Evolutionary conservation across 2,888 invertebrate genomes (phyloP), one percentile per base, ranked within the genome.

Genomic region (Melitaea athalia): DNA sequence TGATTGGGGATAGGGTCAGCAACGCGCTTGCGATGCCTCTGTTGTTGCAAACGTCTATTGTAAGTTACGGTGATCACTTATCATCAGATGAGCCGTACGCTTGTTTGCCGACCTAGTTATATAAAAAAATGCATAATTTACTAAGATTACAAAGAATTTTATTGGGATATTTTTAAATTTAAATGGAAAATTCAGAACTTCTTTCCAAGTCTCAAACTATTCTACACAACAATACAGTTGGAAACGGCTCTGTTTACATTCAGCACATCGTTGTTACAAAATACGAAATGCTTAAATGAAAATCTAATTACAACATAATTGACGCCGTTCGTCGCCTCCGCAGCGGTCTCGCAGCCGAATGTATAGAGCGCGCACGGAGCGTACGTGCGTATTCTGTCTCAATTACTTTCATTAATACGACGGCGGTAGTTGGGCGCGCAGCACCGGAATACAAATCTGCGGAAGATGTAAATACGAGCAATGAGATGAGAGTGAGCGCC

Each of bases 391-490:
- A 55, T 68, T 66, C 61, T 61, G 64, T 63, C 60, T 61, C 66
- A 68, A 66, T 68, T 63, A 63, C 67, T 72, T 71, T 67, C 68
- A 68, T 74, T 66, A 67, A 63, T 68, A 60, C 60, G 69, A 67
- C 50, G 69, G 63, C 65, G 68, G 53, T 42, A 61, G 62, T 53
- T 50, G 65, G 45, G 47, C 63, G 62, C 14, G 57, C 61, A 63
- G 61, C 49, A 68, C 68, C 69, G 63, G 69, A 69, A 74, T 74
- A 74, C 69, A 72, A 71, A 74, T 74, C 70, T 71, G 68, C 57
- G 67, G 62, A 49, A 53, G 63, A 74, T 73, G 72, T 69, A 69
- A 73, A 74, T 71, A 66, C 63, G 47, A 14, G 64, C 67, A 62
- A 72, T 59, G 65, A 69, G 67, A 71, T 68, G 64, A 52, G 62